These are phyloP conservation scores for Lophochroa leadbeateri DNA, from an alignment of 2,113 vertebrate species.

Conservation along the genomic window DNA sequence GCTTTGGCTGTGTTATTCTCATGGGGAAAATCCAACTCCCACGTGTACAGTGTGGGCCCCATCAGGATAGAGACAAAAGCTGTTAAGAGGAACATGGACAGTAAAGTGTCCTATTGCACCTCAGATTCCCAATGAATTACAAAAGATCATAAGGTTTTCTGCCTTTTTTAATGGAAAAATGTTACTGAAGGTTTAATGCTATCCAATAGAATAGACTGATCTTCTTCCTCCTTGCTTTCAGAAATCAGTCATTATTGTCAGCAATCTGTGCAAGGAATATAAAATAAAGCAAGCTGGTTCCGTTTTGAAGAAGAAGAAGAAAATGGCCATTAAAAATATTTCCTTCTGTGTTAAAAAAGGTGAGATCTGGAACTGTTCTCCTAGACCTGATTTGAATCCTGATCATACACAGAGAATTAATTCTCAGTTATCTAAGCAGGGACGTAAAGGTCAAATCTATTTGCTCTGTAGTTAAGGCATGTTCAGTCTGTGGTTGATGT, in stretches of 20 bases:
- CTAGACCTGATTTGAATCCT: too few relatives aligned
- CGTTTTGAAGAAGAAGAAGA: slow-evolving; percentile 75
- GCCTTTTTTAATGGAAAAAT: background rate
- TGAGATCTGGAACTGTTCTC: slow-evolving; percentile 20
- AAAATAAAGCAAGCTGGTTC: slow-evolving; percentile 70
- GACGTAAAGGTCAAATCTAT: background rate
- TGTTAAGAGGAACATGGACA: rapidly evolving
- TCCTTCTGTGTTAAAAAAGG: slow-evolving; percentile 93
- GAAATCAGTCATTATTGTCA: slow-evolving; percentile 85
- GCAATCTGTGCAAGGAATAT: slow-evolving; percentile 86
- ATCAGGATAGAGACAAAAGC: background rate
- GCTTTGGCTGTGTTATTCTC: background rate
- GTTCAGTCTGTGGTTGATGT: background rate
- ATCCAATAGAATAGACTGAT: background rate
- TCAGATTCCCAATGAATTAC: background rate
- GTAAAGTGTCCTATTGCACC: background rate
- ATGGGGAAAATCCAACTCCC: background rate
- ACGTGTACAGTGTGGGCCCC: background rate
- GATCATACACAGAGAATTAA: background rate
- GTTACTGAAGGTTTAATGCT: background rate
- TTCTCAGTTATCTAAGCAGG: background rate
- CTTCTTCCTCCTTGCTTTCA: background rate
- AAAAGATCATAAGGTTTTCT: background rate
- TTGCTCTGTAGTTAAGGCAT: background rate
- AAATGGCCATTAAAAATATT: slow-evolving; percentile 82